Base-by-base conservation (phyloP, 2,888 invertebrate species). In the Metopia argyrocephala region DNA sequence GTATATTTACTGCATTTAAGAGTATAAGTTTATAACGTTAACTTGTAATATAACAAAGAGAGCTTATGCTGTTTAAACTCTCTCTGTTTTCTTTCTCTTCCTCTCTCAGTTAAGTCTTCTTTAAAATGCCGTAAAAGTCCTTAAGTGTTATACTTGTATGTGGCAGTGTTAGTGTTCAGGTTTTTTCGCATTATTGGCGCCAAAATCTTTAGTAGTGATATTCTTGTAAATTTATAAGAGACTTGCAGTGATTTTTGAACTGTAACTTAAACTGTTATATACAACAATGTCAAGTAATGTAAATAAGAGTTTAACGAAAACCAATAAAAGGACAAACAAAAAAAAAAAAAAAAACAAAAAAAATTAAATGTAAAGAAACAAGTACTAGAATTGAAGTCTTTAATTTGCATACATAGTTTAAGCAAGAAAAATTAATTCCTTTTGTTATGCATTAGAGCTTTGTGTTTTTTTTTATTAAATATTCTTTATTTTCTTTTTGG, bases 151-250 rank as follows among this genome's bases (percentile, higher is more conserved):
- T 78, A 75, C 61, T 7, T n/a, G 25, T 62, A 62, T 73, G 75
- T 71, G 56, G 9, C 31, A 31, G 57, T 56, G 61, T 56, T 61
- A 46, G 27, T 61, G 71, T 28, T 66, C 9, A 25, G 25, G 25
- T 7, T 18, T 48, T 64, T 46, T 69, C 75, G 48, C 21, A 48
- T 6, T 54, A 83, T 88, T 88, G 87, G 89, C 88, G 88, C 89
- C 88, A 88, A 88, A 86, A 84, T 84, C 75, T 56, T 78, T 83
- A 86, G 73, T 84, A 85, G 86, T 59, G 84, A 84, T 62, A 9
- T 5, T 62, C 18, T 0, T 18, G 25, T 4, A 50, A 21, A 21
- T 18, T 1, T 9, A 6, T n/a, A n/a, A n/a, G n/a, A n/a, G n/a
- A n/a, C 2, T 31, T 52, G 0, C 83, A 85, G 79, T 84, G 85